Percentiles rank a stretch among this genome's conserved stretches.
Conservation (phyloP, 2,888 invertebrate genomes). For the Caenorhabditis angaria region DNA sequence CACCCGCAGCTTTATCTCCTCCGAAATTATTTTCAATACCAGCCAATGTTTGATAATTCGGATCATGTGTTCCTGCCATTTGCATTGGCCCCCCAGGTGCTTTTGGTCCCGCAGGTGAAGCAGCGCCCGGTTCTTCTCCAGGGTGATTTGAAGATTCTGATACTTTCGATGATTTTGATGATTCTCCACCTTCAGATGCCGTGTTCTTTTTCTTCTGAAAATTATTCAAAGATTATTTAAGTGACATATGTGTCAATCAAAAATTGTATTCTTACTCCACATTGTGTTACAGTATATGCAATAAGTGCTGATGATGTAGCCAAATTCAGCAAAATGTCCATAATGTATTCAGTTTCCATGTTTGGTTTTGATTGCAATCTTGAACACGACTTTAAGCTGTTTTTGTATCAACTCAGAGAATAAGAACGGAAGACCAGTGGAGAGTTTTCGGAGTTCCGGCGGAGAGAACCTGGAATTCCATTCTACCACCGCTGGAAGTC, state of each 20-base stretch:
- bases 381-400: conserved; percentile 1
- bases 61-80: conserved; percentile 19
- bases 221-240: neutral
- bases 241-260: neutral
- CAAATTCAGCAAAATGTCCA: conserved; percentile 28
- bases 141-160: neutral
- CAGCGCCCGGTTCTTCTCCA: neutral
- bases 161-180: neutral
- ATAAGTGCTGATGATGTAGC: conserved; percentile 10
- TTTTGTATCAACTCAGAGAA: too few species aligned
- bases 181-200: neutral
- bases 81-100: neutral
- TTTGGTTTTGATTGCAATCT: neutral
- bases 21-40: conserved; percentile 15
- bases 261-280: neutral
- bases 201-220: neutral
- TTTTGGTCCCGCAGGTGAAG: neutral
- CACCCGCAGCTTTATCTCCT: conserved; percentile 10
- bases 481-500: too few species aligned
- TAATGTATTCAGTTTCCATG: conserved; percentile 36
- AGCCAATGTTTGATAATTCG: conserved; percentile 30
- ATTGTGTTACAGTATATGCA: neutral
- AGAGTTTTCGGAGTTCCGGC: too few species aligned
- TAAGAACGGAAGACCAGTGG: too few species aligned
- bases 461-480: too few species aligned